Evolutionary conservation across 2,888 invertebrate species (phyloP).

Genomic region (Neelides folsomi): DNA sequence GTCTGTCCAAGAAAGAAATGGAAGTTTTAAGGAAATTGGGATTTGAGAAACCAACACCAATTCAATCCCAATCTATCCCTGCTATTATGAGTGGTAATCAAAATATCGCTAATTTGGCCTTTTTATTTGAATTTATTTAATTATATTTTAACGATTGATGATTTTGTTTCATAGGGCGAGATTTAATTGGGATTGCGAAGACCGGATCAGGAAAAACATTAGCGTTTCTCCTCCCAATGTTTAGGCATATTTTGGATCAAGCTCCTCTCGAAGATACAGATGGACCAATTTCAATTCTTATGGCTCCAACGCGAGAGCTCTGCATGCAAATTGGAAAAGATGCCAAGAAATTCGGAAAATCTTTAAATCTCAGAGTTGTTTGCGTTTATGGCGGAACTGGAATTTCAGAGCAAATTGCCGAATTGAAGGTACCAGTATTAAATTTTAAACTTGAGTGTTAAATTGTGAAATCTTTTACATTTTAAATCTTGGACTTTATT

Average conservation of each 20-base stretch:
- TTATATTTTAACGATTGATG: no score
- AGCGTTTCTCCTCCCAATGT: slow-evolving; percentile 95
- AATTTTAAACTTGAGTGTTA: no score
- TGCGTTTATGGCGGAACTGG: slow-evolving; percentile 99
- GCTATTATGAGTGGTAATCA: slow-evolving; percentile 76
- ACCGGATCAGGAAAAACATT: slow-evolving; percentile 98
- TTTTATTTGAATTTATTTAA: no score
- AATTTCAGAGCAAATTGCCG: slow-evolving; percentile 89
- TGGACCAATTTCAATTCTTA: slow-evolving; percentile 90
- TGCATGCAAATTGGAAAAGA: slow-evolving; percentile 98
- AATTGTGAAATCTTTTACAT: no score
- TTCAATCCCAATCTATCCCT: slow-evolving; percentile 94
- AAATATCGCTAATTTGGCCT: background rate
- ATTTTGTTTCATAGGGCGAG: slow-evolving; percentile 46
- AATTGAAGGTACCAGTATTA: slow-evolving; percentile 68
- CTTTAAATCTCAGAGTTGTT: slow-evolving; percentile 69
- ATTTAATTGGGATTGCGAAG: slow-evolving; percentile 97
- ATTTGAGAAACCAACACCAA: slow-evolving; percentile 96
- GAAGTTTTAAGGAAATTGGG: slow-evolving; percentile 71
- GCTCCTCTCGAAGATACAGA: slow-evolving; percentile 86
- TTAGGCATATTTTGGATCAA: slow-evolving; percentile 90
- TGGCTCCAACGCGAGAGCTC: slow-evolving; percentile 95
- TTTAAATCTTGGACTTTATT: no score
- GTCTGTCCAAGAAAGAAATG: slow-evolving; percentile 87
- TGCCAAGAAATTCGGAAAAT: slow-evolving; percentile 85